These are phyloP conservation scores for Drosophila pseudoobscura DNA, from an alignment of 1,140 invertebrate species.

Conservation along the genomic window DNA sequence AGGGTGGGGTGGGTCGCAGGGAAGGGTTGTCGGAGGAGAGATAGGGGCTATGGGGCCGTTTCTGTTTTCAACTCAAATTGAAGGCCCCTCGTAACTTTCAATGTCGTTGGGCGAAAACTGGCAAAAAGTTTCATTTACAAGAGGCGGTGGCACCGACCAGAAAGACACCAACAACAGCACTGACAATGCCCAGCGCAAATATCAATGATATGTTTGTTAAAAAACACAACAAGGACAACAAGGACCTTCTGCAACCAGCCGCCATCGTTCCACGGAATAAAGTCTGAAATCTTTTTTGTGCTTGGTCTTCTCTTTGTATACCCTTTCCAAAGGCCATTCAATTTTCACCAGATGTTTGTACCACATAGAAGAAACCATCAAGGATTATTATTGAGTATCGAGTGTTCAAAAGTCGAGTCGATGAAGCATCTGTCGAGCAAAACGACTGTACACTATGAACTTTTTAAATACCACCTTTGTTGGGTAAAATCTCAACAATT, in stretches of 20 bases:
- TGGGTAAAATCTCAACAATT: too few relatives aligned
- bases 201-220: constrained; percentile 81
- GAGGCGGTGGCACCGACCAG: constrained; percentile 18
- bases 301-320: constrained; percentile 1
- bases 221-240: constrained; percentile 69
- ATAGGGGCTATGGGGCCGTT: constrained; percentile 10
- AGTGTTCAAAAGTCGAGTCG: too few relatives aligned
- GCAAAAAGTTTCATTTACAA: constrained; percentile 75
- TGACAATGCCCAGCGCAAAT: constrained; percentile 68
- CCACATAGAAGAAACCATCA: too few relatives aligned
- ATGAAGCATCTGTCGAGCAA: too few relatives aligned
- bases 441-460: too few relatives aligned
- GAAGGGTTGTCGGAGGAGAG: not conserved
- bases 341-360: too few relatives aligned
- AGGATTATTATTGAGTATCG: too few relatives aligned
- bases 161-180: constrained; percentile 30
- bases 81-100: constrained; percentile 66
- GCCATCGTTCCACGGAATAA: constrained; percentile 25
- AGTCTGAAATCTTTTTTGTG: constrained; percentile 33
- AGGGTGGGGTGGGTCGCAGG: not conserved
- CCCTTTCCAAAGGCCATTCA: not conserved
- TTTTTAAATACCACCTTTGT: too few relatives aligned
- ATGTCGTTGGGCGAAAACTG: constrained; percentile 53
- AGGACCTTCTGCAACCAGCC: constrained; percentile 37
- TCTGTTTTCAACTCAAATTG: constrained; percentile 45